phyloP scores from a whole-genome alignment of 2,888 invertebrate species.

The Drosophila peninsularis region DNA sequence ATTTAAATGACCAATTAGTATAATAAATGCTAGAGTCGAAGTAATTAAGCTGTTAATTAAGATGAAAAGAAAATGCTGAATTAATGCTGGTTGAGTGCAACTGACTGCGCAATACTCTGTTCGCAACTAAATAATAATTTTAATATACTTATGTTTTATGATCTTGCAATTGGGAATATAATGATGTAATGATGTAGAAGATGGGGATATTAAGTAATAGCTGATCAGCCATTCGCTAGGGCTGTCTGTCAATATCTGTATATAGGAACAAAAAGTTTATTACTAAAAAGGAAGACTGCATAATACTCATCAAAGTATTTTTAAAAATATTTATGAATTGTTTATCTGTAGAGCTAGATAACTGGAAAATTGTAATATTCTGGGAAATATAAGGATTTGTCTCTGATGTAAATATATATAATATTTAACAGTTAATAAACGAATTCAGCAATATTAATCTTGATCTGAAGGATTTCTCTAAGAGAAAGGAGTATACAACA shows the following conservation, averaged over 20 bases:
- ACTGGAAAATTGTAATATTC: no score
- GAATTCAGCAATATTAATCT: no score
- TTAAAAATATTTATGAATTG: background rate
- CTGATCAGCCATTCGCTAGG: no score
- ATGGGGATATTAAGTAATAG: no score
- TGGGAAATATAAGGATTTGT: no score
- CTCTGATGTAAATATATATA: no score
- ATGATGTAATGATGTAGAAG: no score
- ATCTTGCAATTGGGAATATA: background rate
- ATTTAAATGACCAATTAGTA: conserved; percentile 2
- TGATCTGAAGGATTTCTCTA: no score
- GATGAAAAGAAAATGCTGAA: background rate
- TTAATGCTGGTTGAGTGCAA: background rate
- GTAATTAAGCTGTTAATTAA: background rate
- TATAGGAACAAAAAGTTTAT: background rate
- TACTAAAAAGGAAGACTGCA: background rate
- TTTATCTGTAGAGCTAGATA: background rate
- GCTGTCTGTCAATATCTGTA: background rate
- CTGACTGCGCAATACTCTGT: conserved; percentile 3
- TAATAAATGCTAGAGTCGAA: background rate
- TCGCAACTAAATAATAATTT: background rate
- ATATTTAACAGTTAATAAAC: no score
- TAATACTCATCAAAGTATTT: background rate
- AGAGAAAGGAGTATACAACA: background rate
- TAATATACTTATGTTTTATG: background rate